Evolutionary conservation across 1,140 invertebrate genomes (phyloP).

Genomic region (Aleiodes sp.): DNA sequence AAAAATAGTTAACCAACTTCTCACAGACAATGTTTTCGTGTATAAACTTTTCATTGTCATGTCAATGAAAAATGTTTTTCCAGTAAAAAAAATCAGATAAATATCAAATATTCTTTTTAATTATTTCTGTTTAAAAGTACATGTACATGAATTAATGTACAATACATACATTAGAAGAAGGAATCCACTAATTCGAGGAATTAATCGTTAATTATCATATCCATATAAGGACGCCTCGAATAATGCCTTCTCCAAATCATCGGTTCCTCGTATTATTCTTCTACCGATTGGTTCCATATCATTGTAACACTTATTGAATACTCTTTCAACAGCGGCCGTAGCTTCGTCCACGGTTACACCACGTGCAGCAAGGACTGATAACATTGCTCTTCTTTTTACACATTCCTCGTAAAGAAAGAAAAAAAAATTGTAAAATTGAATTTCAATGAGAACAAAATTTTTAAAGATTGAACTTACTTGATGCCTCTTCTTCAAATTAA

Average conservation of each 20-base stretch:
- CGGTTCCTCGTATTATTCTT: constrained; percentile 78
- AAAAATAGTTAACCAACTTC: too few relatives aligned
- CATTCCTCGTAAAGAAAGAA: constrained; percentile 88
- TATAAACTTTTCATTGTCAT: too few relatives aligned
- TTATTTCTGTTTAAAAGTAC: too few relatives aligned
- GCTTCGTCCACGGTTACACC: constrained; percentile 80
- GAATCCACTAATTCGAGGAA: neutral
- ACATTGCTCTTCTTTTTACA: constrained; percentile 87
- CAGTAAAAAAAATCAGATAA: too few relatives aligned
- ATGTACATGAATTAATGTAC: too few relatives aligned
- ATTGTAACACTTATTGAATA: constrained; percentile 91
- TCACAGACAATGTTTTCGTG: too few relatives aligned
- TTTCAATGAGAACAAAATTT: neutral
- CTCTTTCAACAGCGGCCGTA: constrained; percentile 80
- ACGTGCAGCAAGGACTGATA: constrained; percentile 83
- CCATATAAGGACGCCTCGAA: constrained; percentile 82
- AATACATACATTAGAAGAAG: neutral
- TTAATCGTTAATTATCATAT: constrained; percentile 68
- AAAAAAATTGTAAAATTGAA: constrained; percentile 33
- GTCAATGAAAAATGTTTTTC: too few relatives aligned
- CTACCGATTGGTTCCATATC: constrained; percentile 94
- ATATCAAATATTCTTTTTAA: too few relatives aligned
- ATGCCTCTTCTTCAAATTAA: constrained; percentile 78
- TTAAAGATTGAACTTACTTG: constrained; percentile 64
- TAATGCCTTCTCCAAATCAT: constrained; percentile 81